A percentile compares a stretch with the other conserved stretches of the same genome.
Evolutionary conservation across 2,797 vertebrate genomes (phyloP).

Genomic region (Danio choprae): DNA sequence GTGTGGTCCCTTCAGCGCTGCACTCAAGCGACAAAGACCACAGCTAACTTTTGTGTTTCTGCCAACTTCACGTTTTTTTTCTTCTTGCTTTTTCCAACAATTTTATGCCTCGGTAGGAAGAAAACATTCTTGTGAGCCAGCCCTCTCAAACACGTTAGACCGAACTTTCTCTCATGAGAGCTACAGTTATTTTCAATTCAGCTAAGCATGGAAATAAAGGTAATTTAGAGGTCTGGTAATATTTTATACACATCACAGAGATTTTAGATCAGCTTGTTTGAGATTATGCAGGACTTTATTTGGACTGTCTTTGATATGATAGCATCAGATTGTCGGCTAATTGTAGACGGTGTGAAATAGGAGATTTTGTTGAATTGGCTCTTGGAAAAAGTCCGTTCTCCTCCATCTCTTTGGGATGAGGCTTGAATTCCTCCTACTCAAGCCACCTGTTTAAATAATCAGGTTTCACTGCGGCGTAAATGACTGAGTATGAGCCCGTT

Average conservation of each 20-base stretch:
- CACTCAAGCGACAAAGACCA: slow-evolving; percentile 48
- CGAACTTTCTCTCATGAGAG: background rate
- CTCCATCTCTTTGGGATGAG: slow-evolving; percentile 16
- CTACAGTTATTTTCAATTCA: slow-evolving; percentile 4
- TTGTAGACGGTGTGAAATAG: slow-evolving; percentile 33
- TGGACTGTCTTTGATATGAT: background rate
- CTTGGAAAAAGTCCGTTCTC: slow-evolving; percentile 41
- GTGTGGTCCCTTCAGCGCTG: slow-evolving; percentile 40
- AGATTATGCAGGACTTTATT: background rate
- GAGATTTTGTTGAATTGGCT: slow-evolving; percentile 63
- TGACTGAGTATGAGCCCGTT: background rate
- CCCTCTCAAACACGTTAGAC: background rate
- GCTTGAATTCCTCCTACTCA: slow-evolving; percentile 3
- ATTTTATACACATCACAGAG: background rate
- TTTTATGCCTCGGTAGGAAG: background rate
- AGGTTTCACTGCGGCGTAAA: background rate
- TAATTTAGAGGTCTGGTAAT: background rate
- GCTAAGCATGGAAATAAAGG: background rate
- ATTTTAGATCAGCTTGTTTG: background rate
- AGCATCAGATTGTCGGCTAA: background rate
- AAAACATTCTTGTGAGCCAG: slow-evolving; percentile 10
- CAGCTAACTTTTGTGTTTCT: slow-evolving; percentile 25
- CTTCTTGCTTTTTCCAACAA: slow-evolving; percentile 1
- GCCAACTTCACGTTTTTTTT: background rate
- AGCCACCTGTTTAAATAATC: slow-evolving; percentile 27